Conservation (phyloP, 2,113 vertebrate genomes). For the Salvator merianae region DNA sequence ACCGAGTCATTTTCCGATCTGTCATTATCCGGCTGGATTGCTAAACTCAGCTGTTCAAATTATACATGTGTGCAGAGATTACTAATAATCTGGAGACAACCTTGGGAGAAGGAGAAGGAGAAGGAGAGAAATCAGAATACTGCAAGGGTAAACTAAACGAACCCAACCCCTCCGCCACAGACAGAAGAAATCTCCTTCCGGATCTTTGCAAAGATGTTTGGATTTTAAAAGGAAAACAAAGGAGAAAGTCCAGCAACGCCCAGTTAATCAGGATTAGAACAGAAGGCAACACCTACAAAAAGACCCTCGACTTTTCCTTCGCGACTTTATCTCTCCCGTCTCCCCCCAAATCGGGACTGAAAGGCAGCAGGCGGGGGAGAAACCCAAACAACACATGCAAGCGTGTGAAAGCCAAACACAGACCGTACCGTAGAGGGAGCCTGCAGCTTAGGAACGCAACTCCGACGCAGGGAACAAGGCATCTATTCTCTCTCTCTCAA, state of each 20-base stretch:
- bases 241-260: too few relatives aligned
- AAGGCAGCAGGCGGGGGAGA: background rate
- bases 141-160: background rate
- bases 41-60: background rate
- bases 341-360: too few relatives aligned
- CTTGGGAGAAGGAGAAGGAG: background rate
- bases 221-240: too few relatives aligned
- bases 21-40: too few relatives aligned
- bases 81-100: background rate
- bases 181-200: background rate
- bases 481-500: slow-evolving; percentile 19
- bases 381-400: background rate
- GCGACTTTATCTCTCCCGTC: too few relatives aligned
- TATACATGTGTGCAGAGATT: background rate
- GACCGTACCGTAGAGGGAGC: background rate
- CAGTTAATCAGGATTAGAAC: background rate
- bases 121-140: background rate
- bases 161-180: background rate
- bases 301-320: background rate
- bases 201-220: background rate
- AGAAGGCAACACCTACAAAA: background rate
- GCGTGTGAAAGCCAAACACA: background rate
- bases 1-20: background rate
- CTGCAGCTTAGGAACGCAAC: background rate
- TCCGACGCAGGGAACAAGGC: background rate